Evolutionary conservation across 2,888 invertebrate species (phyloP).

Genomic region (Amphipyra berbera): DNA sequence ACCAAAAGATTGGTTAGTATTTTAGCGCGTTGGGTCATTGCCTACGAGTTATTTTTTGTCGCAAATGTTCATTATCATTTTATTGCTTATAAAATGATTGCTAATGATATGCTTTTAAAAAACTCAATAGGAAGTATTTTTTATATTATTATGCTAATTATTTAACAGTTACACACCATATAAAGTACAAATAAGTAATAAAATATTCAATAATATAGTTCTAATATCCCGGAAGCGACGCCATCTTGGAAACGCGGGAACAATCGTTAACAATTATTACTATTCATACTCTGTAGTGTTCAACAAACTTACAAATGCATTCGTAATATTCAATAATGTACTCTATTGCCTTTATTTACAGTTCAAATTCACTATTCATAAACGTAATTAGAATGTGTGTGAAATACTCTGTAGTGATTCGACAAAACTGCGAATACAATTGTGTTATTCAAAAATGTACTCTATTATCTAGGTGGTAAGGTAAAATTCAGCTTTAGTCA

Average conservation of each 20-base stretch:
- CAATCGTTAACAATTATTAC: slow-evolving; percentile 59
- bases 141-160: slow-evolving; percentile 38
- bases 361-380: slow-evolving; percentile 29
- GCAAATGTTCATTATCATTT: neutral
- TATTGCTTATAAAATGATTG: too few relatives aligned
- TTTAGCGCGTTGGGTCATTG: too few relatives aligned
- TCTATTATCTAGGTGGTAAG: slow-evolving; percentile 18
- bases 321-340: slow-evolving; percentile 18
- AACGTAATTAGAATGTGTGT: slow-evolving; percentile 43
- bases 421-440: slow-evolving; percentile 22
- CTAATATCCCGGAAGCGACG: slow-evolving; percentile 62
- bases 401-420: slow-evolving; percentile 45
- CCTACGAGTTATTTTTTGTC: too few relatives aligned
- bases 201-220: slow-evolving; percentile 56
- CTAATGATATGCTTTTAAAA: too few relatives aligned
- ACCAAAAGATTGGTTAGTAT: too few relatives aligned
- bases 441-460: slow-evolving; percentile 29
- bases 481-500: slow-evolving; percentile 16
- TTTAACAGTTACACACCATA: slow-evolving; percentile 52
- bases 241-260: slow-evolving; percentile 57
- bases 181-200: slow-evolving; percentile 52
- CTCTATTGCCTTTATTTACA: slow-evolving; percentile 9
- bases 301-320: slow-evolving; percentile 40
- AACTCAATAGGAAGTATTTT: too few relatives aligned
- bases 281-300: slow-evolving; percentile 58